Percentiles rank a stretch among this genome's conserved stretches.
These are phyloP conservation scores for Bufo bufo DNA, from an alignment of 2,113 vertebrate genomes.

Conservation along the genomic window DNA sequence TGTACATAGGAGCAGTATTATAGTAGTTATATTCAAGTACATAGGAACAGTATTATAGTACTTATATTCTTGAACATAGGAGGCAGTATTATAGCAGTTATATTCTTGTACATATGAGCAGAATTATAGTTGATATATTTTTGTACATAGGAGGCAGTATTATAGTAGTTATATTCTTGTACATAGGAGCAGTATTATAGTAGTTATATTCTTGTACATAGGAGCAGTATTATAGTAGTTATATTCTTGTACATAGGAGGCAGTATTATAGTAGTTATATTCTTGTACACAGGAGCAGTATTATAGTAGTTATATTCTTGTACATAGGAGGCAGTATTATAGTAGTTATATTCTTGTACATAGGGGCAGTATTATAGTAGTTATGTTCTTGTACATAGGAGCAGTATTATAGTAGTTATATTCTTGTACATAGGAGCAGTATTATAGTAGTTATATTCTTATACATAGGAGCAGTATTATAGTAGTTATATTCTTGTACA, in stretches of 20 bases:
- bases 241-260: background rate
- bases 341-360: slow-evolving; percentile 6
- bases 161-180: slow-evolving; percentile 8
- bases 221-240: slow-evolving; percentile 11
- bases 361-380: slow-evolving; percentile 3
- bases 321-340: background rate
- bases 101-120: background rate
- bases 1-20: background rate
- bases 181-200: background rate
- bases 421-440: background rate
- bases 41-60: background rate
- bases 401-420: slow-evolving; percentile 15
- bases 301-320: slow-evolving; percentile 6
- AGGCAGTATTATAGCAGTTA: background rate
- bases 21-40: background rate
- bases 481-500: slow-evolving; percentile 1
- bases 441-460: slow-evolving; percentile 1
- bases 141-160: background rate
- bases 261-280: slow-evolving; percentile 24
- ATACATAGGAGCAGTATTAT: background rate
- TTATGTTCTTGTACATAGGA: background rate
- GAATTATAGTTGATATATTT: background rate
- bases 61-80: background rate
- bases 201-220: slow-evolving; percentile 1
- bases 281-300: background rate